These are phyloP conservation scores for Melierax canorus DNA, from an alignment of 2,113 vertebrate species.

Conservation along the genomic window DNA sequence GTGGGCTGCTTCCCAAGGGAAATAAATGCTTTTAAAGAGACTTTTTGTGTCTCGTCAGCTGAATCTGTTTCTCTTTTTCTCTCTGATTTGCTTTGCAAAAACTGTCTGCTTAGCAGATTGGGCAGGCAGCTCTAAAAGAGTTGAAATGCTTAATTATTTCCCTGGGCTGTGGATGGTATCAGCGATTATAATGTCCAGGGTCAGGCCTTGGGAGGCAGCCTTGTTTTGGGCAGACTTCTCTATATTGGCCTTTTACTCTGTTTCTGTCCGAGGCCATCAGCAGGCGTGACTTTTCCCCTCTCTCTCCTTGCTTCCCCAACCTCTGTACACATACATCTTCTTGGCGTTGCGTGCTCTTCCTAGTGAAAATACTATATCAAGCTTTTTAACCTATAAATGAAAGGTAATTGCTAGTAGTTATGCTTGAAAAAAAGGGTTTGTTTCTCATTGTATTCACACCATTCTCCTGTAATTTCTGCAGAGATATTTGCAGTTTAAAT, in stretches of 20 bases:
- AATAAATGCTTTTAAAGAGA: slow-evolving; percentile 30
- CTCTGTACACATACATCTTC: background rate
- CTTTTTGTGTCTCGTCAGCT: slow-evolving; percentile 34
- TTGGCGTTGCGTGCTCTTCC: background rate
- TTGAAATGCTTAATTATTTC: slow-evolving; percentile 22
- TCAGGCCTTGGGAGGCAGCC: background rate
- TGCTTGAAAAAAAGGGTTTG: background rate
- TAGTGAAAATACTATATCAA: background rate
- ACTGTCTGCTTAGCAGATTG: slow-evolving; percentile 33
- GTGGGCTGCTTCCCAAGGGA: slow-evolving; percentile 55
- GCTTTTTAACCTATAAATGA: background rate
- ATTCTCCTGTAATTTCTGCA: background rate
- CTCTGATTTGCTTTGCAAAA: slow-evolving; percentile 27
- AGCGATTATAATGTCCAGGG: background rate
- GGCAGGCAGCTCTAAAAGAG: background rate
- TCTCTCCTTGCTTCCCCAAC: background rate
- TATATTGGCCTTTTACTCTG: background rate
- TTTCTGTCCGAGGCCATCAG: background rate
- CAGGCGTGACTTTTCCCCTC: background rate
- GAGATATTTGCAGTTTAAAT: slow-evolving; percentile 15
- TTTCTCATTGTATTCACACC: background rate
- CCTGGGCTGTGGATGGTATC: background rate
- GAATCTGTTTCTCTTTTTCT: background rate
- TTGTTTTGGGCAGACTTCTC: background rate
- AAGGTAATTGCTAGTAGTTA: background rate